These are phyloP conservation scores for Drosophila ogumai DNA, from an alignment of 1,140 invertebrate genomes.

Conservation along the genomic window DNA sequence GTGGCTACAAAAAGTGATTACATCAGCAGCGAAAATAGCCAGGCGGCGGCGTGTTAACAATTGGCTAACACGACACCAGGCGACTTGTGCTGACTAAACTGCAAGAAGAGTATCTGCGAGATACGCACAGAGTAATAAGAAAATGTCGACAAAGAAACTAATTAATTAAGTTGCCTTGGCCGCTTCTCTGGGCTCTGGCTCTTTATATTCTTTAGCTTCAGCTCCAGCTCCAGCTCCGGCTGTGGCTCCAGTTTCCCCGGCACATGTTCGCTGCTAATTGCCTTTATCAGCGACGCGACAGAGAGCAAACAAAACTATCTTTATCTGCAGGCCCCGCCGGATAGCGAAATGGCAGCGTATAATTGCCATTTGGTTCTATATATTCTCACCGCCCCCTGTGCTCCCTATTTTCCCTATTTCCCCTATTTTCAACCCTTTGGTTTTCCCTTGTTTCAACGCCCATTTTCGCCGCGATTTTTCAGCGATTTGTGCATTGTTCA, in stretches of 20 bases:
- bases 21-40: slow-evolving; percentile 71
- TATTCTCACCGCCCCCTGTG: slow-evolving; percentile 1
- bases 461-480: slow-evolving; percentile 5
- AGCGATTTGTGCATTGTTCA: slow-evolving; percentile 25
- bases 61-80: slow-evolving; percentile 36
- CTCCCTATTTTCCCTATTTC: slow-evolving; percentile 8
- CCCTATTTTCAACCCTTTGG: not conserved
- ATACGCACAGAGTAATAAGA: slow-evolving; percentile 5
- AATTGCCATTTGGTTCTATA: slow-evolving; percentile 21
- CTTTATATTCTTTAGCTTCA: not conserved
- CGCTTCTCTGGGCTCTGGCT: slow-evolving; percentile 13
- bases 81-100: slow-evolving; percentile 35
- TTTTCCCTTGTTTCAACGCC: not conserved
- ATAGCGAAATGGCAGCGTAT: slow-evolving; percentile 22
- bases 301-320: slow-evolving; percentile 77
- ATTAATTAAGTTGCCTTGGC: slow-evolving; percentile 64
- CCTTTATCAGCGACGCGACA: slow-evolving; percentile 72
- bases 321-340: slow-evolving; percentile 54
- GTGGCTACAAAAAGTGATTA: slow-evolving; percentile 47
- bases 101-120: slow-evolving; percentile 22
- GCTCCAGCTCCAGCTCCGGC: slow-evolving; percentile 1
- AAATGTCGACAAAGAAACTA: slow-evolving; percentile 30
- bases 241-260: slow-evolving; percentile 37
- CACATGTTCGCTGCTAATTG: slow-evolving; percentile 74
- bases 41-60: slow-evolving; percentile 55